phyloP scores from a whole-genome alignment of 2,113 vertebrate species.

The Phylloscopus trochilus region DNA sequence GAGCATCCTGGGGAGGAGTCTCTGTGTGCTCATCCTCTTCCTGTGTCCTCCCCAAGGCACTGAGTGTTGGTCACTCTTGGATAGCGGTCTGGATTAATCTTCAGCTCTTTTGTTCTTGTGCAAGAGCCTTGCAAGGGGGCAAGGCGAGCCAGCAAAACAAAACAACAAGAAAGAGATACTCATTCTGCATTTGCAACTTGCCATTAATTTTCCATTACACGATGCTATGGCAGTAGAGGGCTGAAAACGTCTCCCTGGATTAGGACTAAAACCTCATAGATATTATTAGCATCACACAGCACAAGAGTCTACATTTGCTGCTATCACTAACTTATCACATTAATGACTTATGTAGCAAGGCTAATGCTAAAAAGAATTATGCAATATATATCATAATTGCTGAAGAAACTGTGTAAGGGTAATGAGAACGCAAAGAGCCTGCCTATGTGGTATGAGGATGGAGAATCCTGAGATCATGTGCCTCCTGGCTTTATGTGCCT shows the following conservation, averaged over 20 bases:
- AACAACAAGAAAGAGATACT: background rate
- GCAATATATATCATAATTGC: slow-evolving; percentile 9
- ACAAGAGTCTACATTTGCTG: slow-evolving; percentile 2
- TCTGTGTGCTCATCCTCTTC: background rate
- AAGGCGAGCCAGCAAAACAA: rapidly evolving
- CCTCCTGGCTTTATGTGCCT: background rate
- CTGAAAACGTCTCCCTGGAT: background rate
- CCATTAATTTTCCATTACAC: slow-evolving; percentile 20
- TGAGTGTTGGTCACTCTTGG: background rate
- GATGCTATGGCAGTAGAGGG: background rate
- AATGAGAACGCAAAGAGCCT: background rate
- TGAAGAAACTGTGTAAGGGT: background rate
- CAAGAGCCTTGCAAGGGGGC: background rate
- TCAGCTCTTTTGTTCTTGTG: background rate
- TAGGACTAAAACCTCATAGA: slow-evolving; percentile 12
- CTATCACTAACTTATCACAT: background rate
- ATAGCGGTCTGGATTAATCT: background rate
- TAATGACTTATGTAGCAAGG: slow-evolving; percentile 8
- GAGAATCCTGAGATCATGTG: background rate
- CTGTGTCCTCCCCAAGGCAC: background rate
- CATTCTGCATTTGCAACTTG: background rate
- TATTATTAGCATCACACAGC: slow-evolving; percentile 2
- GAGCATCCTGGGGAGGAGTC: background rate
- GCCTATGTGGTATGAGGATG: background rate
- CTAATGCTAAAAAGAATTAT: slow-evolving; percentile 30